These are phyloP conservation scores for Platygyra sinensis DNA, from an alignment of 64 coral and sea anemone genomes.

Conservation along the genomic window DNA sequence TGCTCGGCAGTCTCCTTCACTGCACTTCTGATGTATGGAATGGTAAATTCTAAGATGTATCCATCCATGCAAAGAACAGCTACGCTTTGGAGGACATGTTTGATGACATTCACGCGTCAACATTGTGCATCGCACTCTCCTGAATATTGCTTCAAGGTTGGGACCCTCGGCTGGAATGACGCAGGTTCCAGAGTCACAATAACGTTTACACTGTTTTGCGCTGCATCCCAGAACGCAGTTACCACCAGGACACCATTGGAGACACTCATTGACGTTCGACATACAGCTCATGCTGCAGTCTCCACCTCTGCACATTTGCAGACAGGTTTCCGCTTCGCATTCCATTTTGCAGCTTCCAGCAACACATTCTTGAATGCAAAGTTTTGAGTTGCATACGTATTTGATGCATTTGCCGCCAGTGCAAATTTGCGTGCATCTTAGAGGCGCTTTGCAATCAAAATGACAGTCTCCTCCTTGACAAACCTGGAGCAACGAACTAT, in stretches of 20 bases:
- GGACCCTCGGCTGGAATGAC: constrained; percentile 48
- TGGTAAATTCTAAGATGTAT: constrained; percentile 26
- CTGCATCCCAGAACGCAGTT: constrained; percentile 71
- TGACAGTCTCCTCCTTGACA: constrained; percentile 77
- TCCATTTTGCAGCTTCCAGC: constrained; percentile 79
- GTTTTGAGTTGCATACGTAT: constrained; percentile 71
- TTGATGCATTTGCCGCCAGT: constrained; percentile 77
- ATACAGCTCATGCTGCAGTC: constrained; percentile 72
- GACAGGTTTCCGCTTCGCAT: constrained; percentile 66
- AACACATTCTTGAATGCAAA: constrained; percentile 85
- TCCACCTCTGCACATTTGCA: constrained; percentile 76
- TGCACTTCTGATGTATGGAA: constrained; percentile 45
- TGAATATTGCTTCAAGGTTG: constrained; percentile 41
- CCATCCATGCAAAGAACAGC: constrained; percentile 69
- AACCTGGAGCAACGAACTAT: constrained; percentile 64
- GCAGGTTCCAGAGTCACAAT: constrained; percentile 67
- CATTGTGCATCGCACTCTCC: constrained; percentile 33
- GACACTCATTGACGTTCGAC: constrained; percentile 53
- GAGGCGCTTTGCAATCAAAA: constrained; percentile 67
- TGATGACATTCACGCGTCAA: constrained; percentile 64
- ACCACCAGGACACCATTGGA: constrained; percentile 74
- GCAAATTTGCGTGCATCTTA: constrained; percentile 79
- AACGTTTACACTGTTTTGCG: constrained; percentile 74
- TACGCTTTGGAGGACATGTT: constrained; percentile 62
- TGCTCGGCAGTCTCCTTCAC: constrained; percentile 46